Conservation (phyloP, 2,888 invertebrate genomes). For the Polylopha cassiicola region DNA sequence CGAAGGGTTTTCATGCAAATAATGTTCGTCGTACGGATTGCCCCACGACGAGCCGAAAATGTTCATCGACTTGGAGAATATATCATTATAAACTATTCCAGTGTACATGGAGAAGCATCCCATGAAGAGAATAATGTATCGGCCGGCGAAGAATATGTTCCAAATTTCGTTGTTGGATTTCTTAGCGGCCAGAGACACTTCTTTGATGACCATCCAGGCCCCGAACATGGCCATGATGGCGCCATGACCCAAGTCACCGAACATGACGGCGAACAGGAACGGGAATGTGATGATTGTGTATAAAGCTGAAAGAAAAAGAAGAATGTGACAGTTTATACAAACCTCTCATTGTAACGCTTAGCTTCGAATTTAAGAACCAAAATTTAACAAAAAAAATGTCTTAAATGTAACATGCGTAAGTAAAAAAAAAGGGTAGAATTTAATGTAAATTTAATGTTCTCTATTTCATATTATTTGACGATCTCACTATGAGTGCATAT, state of each 20-base stretch:
- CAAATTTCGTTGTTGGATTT: slow-evolving; percentile 91
- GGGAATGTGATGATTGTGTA: slow-evolving; percentile 96
- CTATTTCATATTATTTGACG: too few relatives aligned
- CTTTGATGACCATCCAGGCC: slow-evolving; percentile 86
- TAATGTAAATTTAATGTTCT: too few relatives aligned
- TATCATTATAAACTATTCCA: slow-evolving; percentile 97
- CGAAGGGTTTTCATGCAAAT: slow-evolving; percentile 61
- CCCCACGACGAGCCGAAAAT: slow-evolving; percentile 95
- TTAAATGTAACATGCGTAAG: too few relatives aligned
- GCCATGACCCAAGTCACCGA: slow-evolving; percentile 96
- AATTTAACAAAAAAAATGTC: too few relatives aligned
- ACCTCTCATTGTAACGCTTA: too few relatives aligned
- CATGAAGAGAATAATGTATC: slow-evolving; percentile 98
- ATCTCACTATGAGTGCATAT: too few relatives aligned
- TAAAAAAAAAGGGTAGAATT: too few relatives aligned
- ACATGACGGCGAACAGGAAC: slow-evolving; percentile 97
- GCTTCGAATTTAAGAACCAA: too few relatives aligned
- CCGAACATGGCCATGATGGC: slow-evolving; percentile 88
- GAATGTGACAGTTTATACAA: background rate
- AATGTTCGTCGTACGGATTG: slow-evolving; percentile 73
- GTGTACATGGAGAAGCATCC: slow-evolving; percentile 99
- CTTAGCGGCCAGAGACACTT: slow-evolving; percentile 83
- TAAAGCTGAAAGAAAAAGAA: slow-evolving; percentile 79
- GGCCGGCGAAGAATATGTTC: slow-evolving; percentile 98
- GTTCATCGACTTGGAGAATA: slow-evolving; percentile 97